Percentiles rank a stretch among this genome's conserved stretches.
Conservation (phyloP, 2,797 vertebrate genomes). For the Scarus forsteni region DNA sequence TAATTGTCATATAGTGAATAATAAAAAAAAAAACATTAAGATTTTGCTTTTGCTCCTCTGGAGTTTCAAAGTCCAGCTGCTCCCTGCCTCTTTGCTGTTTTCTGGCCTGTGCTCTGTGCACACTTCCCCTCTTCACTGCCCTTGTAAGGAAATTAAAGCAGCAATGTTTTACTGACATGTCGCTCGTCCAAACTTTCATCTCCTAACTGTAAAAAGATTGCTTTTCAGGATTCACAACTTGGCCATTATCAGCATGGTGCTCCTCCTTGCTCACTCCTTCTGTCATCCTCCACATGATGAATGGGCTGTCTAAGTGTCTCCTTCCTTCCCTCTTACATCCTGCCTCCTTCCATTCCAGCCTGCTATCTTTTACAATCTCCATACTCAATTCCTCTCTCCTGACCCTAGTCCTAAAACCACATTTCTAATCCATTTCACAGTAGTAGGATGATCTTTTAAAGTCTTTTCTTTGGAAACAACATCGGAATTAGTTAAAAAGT, state of each 20-base stretch:
- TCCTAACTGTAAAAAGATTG: slow-evolving; percentile 41
- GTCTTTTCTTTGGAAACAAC: slow-evolving; percentile 33
- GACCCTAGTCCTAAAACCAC: slow-evolving; percentile 23
- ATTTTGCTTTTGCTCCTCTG: too few relatives aligned
- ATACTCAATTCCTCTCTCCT: slow-evolving; percentile 4
- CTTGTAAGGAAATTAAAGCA: slow-evolving; percentile 14
- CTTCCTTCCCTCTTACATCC: slow-evolving; percentile 3
- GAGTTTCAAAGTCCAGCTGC: too few relatives aligned
- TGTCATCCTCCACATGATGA: slow-evolving; percentile 37
- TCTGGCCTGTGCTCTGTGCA: background rate
- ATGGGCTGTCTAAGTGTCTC: slow-evolving; percentile 25
- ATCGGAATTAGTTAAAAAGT: slow-evolving; percentile 27
- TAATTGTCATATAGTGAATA: too few relatives aligned
- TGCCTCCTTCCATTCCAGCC: slow-evolving; percentile 9
- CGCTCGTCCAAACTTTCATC: slow-evolving; percentile 34
- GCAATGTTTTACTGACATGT: slow-evolving; percentile 23
- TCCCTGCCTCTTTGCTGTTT: background rate
- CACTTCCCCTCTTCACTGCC: background rate
- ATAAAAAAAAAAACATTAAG: too few relatives aligned
- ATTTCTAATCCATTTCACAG: slow-evolving; percentile 41
- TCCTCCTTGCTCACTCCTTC: slow-evolving; percentile 12
- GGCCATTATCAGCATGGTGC: slow-evolving; percentile 28
- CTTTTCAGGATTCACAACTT: slow-evolving; percentile 46
- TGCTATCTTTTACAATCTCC: slow-evolving; percentile 28
- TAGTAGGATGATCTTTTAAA: slow-evolving; percentile 24